phyloP scores from a whole-genome alignment of 2,888 invertebrate genomes.

The Philaethria dido region DNA sequence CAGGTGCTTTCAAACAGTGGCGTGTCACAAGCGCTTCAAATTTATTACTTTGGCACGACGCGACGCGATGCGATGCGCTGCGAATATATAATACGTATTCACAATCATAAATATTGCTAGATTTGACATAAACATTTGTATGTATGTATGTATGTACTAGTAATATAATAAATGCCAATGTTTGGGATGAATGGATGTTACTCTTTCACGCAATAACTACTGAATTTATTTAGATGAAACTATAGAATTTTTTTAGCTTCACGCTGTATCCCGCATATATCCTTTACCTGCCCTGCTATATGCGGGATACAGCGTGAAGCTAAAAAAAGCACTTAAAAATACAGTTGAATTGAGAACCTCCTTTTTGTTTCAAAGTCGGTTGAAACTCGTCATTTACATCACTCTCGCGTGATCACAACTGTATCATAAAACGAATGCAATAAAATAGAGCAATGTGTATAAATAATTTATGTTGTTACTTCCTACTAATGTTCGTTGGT shows the following conservation, averaged over 20 bases:
- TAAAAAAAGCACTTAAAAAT: no score
- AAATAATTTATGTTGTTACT: not conserved
- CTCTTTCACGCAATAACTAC: no score
- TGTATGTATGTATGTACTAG: not conserved
- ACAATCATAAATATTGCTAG: conserved; percentile 1
- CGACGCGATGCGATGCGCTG: not conserved
- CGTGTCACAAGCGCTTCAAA: conserved; percentile 16
- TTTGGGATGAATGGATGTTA: no score
- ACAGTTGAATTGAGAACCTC: no score
- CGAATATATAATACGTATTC: conserved; percentile 2
- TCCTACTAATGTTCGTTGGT: no score
- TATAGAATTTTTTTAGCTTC: no score
- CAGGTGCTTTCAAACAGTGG: not conserved
- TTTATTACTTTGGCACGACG: not conserved
- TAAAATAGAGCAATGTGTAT: conserved; percentile 7
- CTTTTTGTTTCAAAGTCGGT: no score
- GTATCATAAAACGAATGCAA: conserved; percentile 16
- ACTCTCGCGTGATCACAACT: conserved; percentile 19
- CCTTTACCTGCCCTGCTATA: no score
- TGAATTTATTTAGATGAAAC: no score
- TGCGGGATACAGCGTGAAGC: no score
- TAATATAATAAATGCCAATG: no score
- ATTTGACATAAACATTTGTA: conserved; percentile 6
- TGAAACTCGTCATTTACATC: conserved; percentile 14
- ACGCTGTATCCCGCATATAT: no score